phyloP scores from a whole-genome alignment of 2,888 invertebrate species.

The Morpho deidamia region DNA sequence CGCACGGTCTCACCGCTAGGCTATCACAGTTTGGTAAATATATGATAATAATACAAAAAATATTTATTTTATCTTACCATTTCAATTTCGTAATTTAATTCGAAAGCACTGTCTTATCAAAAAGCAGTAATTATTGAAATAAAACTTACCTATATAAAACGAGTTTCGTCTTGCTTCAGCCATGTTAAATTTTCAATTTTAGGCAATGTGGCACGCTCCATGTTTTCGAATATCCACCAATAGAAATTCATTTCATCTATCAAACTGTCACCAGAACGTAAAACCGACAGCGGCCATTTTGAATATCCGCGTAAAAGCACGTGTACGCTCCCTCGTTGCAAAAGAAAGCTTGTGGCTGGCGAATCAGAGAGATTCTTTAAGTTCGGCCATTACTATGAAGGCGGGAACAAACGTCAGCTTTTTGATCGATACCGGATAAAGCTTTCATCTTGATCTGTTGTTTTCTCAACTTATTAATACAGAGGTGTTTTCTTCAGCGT shows the following conservation, averaged over 20 bases:
- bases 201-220: conserved; percentile 1
- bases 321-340: conserved; percentile 37
- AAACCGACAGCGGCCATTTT: conserved; percentile 42
- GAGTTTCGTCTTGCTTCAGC: background rate
- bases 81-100: no score
- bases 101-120: no score
- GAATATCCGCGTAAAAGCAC: conserved; percentile 35
- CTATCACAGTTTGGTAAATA: no score
- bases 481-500: background rate
- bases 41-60: no score
- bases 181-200: background rate
- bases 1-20: no score
- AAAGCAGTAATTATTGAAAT: no score
- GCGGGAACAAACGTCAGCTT: conserved; percentile 45
- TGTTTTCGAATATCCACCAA: conserved; percentile 7
- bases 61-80: no score
- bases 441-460: background rate
- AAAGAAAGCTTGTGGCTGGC: conserved; percentile 46
- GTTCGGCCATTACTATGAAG: conserved; percentile 55
- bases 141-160: no score
- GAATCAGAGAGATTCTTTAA: conserved; percentile 44
- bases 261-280: conserved; percentile 23
- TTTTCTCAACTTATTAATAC: background rate
- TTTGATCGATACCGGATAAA: conserved; percentile 34
- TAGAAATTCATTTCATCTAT: conserved; percentile 16